Conservation (phyloP, 2,113 vertebrate genomes). For the Rynchops niger region DNA sequence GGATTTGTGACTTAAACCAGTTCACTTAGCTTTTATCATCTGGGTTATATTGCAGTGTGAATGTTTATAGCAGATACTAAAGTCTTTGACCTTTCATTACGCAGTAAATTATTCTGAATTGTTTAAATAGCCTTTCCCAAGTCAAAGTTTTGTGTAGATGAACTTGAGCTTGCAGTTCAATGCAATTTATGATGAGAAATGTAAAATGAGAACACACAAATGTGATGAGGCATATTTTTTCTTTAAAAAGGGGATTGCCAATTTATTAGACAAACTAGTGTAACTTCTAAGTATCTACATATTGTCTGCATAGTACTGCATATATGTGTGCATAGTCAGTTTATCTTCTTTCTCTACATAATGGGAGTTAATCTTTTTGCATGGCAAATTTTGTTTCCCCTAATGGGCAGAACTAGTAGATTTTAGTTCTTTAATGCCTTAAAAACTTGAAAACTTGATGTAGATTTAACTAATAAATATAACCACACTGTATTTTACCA, state of each 20-base stretch:
- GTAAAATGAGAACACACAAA: background rate
- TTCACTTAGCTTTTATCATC: background rate
- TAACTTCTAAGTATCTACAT: background rate
- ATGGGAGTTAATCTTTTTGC: background rate
- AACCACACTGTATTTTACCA: background rate
- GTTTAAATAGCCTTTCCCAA: background rate
- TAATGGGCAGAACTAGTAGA: background rate
- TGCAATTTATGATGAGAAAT: background rate
- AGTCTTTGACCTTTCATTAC: constrained; percentile 7
- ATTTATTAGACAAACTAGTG: background rate
- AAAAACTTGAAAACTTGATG: background rate
- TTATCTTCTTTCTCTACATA: background rate
- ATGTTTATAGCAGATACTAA: constrained; percentile 18
- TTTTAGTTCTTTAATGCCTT: background rate
- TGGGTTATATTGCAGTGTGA: background rate
- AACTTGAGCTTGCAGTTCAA: background rate
- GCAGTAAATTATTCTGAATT: constrained; percentile 4
- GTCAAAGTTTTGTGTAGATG: background rate
- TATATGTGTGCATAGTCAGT: background rate
- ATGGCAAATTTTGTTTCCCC: background rate
- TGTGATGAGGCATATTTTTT: background rate
- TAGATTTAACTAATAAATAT: background rate
- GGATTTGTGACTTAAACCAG: background rate
- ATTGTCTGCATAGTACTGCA: background rate
- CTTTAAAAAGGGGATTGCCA: background rate